These are phyloP conservation scores for Chionoecetes opilio DNA, from an alignment of 1,140 invertebrate genomes.

Conservation along the genomic window DNA sequence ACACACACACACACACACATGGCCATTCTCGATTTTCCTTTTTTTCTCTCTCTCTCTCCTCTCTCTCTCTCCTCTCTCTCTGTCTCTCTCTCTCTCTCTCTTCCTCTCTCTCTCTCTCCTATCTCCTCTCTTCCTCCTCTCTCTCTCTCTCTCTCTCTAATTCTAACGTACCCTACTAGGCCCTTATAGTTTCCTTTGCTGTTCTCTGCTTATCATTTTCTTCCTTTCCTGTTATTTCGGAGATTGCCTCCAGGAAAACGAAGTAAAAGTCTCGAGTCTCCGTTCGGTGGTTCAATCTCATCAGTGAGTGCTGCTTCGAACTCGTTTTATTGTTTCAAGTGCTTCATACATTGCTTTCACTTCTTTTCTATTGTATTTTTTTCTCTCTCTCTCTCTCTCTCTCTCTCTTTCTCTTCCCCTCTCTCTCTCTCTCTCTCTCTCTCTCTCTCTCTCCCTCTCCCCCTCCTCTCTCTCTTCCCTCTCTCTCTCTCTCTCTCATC, in stretches of 20 bases:
- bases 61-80: background rate
- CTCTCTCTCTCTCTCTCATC: constrained; percentile 54
- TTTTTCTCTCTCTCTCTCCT: too few relatives aligned
- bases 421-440: background rate
- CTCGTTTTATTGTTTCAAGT: background rate
- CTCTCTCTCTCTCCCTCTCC: constrained; percentile 50
- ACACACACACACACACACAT: too few relatives aligned
- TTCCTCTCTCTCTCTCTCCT: constrained; percentile 17
- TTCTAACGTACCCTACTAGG: too few relatives aligned
- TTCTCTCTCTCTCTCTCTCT: constrained; percentile 49
- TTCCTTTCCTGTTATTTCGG: too few relatives aligned
- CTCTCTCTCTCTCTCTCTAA: background rate
- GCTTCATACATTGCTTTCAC: background rate
- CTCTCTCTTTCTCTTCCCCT: constrained; percentile 34
- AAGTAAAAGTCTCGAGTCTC: background rate
- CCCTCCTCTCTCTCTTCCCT: background rate
- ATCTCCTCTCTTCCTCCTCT: background rate
- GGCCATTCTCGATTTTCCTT: too few relatives aligned
- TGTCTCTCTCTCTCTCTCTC: constrained; percentile 18
- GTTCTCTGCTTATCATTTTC: background rate
- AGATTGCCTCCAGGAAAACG: background rate
- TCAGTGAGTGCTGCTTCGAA: background rate
- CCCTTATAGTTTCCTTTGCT: too few relatives aligned
- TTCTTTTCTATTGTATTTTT: background rate
- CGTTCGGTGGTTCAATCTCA: background rate